Evolutionary conservation across 2,888 invertebrate species (phyloP), one percentile per base, ranked within the genome.

Genomic region (Nycteola revayana): DNA sequence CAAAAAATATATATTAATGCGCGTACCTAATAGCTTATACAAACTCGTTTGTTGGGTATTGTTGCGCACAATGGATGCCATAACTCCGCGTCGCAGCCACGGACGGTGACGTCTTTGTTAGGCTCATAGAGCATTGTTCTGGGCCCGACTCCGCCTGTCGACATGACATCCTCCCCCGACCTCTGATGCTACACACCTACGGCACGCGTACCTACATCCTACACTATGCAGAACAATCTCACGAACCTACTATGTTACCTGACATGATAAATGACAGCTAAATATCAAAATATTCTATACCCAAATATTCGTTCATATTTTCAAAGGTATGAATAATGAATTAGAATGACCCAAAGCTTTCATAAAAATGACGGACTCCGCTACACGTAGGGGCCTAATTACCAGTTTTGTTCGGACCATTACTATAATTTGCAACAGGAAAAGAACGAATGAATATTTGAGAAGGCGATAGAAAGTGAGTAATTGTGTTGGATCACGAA

Each of bases 1-100:
- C 88, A 88, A 87, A 88, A 88, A 88, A 88, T 86, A 88, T 87
- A 88, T 88, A 88, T 88, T 88, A 88, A 88, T 88, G 88, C 87
- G 84, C 88, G 87, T 82, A 88, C 86, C 88, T 87, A 88, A 88
- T 88, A 88, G 88, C 87, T 88, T 88, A 87, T 87, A 88, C 88
- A 88, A 88, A 88, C 88, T 88, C 88, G 88, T 88, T 88, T 87
- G 88, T 88, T 86, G 85, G 85, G 86, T 85, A 88, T 88, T 88
- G 88, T 88, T 85, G 88, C 75, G 75, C 78, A 89, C 89, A 89
- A 89, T 89, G 87, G 89, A 71, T 73, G 85, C 86, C 86, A 89
- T 89, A 88, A 87, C 86, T 89, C 89, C 82, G 80, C 78, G 89
- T 88, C 89, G 83, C 75, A 69, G 74, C 77, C 89, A 89, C 83